Base-by-base conservation (phyloP, 2,888 invertebrate genomes). In the Meliscaeva auricollis region DNA sequence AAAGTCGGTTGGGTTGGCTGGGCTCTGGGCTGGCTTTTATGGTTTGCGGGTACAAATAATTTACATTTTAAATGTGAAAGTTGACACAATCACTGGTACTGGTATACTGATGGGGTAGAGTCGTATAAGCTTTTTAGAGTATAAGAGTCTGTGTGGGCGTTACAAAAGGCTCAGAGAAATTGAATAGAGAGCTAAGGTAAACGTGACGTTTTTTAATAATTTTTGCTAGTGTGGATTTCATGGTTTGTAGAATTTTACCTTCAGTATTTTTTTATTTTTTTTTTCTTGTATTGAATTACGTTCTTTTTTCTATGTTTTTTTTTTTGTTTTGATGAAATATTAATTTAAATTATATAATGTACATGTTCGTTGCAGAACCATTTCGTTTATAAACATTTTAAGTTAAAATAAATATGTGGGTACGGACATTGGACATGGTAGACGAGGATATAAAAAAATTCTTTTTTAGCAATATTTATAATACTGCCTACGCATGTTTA, bases 21-120 rank as follows among this genome's bases (percentile, higher is more conserved):
- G 32, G 22, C 48, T 32, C 50, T 56, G 32, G 66, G 48, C 13
- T 66, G 50, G n/a, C 48, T 66, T 78, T 69, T 74, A 78, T 74
- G 64, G 32, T 35, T 66, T 66, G 66, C 38, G 52, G 58, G 79
- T 50, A 58, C 74, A 60, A 76, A 54, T 68, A 79, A 79, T 79
- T 84, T 76, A 56, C 84, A 79, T 79, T 84, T 75, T 79, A 79
- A 72, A 84, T 84, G 70, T 48, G 44, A 73, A 38, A 73, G 48
- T 50, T 69, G 72, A 74, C 62, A 64, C 58, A 60, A 70, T 69
- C 46, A 50, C 17, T 17, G 35, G 17, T 4, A 4, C 54, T 54
- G 15, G 30, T 26, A 38, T 20, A 32, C 11, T 56, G 44, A n/a
- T 44, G 64, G 56, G 78, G 78, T 74, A 78, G 8, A 22, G 50